Conservation (phyloP, 1,140 invertebrate species). For the Bombus waltoni region DNA sequence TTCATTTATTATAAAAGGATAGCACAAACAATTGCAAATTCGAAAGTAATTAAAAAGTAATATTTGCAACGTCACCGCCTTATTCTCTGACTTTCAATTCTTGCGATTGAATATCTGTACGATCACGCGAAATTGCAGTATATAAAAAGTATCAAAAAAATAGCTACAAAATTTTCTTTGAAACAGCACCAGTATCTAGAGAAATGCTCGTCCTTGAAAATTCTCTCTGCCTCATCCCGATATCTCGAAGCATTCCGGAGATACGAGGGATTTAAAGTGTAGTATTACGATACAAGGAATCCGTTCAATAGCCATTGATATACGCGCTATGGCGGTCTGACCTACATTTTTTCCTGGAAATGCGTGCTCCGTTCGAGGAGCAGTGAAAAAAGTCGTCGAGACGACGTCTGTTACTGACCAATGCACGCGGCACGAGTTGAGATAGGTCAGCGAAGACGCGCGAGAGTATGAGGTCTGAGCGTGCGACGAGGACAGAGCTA, state of each 20-base stretch:
- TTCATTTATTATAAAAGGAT: too few relatives aligned
- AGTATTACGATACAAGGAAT: neutral
- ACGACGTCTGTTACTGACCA: slow-evolving; percentile 7
- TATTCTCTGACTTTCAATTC: too few relatives aligned
- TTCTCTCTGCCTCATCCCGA: neutral
- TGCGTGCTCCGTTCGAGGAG: neutral
- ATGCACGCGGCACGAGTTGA: neutral
- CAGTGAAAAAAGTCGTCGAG: neutral
- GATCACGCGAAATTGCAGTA: neutral
- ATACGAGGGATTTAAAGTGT: neutral
- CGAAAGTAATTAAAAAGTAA: too few relatives aligned
- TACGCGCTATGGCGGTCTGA: neutral
- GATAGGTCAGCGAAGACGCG: neutral
- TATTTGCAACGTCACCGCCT: too few relatives aligned
- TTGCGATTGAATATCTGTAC: too few relatives aligned
- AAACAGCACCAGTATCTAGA: neutral
- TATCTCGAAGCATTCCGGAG: neutral
- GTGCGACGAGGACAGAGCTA: neutral
- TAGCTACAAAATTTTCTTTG: neutral
- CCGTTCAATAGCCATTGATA: neutral
- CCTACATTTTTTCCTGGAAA: slow-evolving; percentile 13
- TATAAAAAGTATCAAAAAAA: neutral
- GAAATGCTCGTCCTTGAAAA: too few relatives aligned
- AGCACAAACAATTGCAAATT: too few relatives aligned
- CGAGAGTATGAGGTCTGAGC: too few relatives aligned